Evolutionary conservation across 1,140 invertebrate species (phyloP).

Genomic region (Catajapyx aquilonaris): DNA sequence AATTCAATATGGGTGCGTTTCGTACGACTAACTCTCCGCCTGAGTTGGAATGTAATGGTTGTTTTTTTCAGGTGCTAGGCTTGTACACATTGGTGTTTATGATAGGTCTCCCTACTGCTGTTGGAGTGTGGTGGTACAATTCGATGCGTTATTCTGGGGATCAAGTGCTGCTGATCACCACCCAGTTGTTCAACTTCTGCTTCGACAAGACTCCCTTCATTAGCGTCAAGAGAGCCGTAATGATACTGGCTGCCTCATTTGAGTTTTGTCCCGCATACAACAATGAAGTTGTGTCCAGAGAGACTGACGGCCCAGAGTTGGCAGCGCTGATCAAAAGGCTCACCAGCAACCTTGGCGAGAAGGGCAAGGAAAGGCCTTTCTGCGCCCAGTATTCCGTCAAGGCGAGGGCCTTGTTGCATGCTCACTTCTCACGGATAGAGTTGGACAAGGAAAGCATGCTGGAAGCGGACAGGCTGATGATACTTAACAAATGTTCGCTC

Average conservation of each 20-base stretch:
- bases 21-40: too few relatives aligned
- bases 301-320: constrained; percentile 87
- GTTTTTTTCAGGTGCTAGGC: constrained; percentile 43
- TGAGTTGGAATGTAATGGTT: constrained; percentile 6
- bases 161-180: constrained; percentile 85
- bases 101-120: constrained; percentile 79
- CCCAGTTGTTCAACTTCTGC: constrained; percentile 86
- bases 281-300: constrained; percentile 76
- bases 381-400: constrained; percentile 90
- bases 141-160: constrained; percentile 92
- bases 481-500: constrained; percentile 81
- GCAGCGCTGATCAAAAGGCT: constrained; percentile 82
- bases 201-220: constrained; percentile 89
- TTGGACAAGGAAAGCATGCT: constrained; percentile 65
- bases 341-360: constrained; percentile 73
- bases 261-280: constrained; percentile 93
- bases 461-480: constrained; percentile 63
- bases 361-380: constrained; percentile 84
- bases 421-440: constrained; percentile 68
- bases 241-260: constrained; percentile 86
- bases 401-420: constrained; percentile 79
- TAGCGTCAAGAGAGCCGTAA: constrained; percentile 81
- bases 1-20: constrained; percentile 86
- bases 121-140: constrained; percentile 97
- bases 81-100: constrained; percentile 94